Evolutionary conservation across 1,140 invertebrate genomes (phyloP).

Genomic region (Rhizoglyphus robini): DNA sequence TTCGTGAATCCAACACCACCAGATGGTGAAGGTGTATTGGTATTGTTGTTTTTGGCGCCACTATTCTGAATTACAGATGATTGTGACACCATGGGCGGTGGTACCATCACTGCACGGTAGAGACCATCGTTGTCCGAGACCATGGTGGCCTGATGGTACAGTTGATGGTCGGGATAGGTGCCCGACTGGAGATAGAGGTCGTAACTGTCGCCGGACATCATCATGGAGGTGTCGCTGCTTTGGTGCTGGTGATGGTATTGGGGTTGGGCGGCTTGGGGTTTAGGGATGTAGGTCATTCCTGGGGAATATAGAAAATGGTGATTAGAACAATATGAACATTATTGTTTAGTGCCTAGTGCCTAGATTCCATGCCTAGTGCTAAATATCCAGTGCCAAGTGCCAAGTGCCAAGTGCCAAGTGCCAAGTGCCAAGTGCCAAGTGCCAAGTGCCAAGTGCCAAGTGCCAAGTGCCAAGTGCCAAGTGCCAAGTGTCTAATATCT

Average conservation of each 20-base stretch:
- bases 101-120: conserved; percentile 9
- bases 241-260: not conserved
- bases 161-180: not conserved
- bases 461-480: no score
- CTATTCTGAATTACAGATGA: not conserved
- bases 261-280: not conserved
- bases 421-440: no score
- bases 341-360: not conserved
- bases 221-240: not conserved
- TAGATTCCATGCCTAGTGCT: no score
- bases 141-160: not conserved
- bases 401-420: no score
- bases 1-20: not conserved
- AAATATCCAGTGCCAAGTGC: no score
- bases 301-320: no score
- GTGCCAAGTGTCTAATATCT: no score
- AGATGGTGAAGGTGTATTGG: not conserved
- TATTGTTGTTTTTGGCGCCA: not conserved
- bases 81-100: not conserved
- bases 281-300: not conserved
- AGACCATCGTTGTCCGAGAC: not conserved
- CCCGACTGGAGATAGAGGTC: not conserved
- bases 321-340: not conserved
- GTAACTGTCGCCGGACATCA: not conserved
- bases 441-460: no score